These are phyloP conservation scores for Hirtodrosophila confusa DNA, from an alignment of 2,888 invertebrate genomes.

Conservation along the genomic window DNA sequence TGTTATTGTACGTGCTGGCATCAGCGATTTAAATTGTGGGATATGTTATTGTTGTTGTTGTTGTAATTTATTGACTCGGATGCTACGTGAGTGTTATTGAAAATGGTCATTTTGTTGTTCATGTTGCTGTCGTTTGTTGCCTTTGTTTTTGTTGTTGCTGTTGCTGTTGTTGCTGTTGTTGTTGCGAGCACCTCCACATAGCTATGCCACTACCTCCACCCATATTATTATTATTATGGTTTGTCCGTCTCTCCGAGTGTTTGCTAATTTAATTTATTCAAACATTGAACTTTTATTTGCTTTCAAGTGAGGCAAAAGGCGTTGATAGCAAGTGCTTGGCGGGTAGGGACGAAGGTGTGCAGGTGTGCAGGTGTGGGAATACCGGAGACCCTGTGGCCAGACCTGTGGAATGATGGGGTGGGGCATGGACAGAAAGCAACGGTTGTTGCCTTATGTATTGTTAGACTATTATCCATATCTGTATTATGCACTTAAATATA, in stretches of 20 bases:
- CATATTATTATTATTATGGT: slow-evolving; percentile 42
- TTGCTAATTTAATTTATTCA: slow-evolving; percentile 66
- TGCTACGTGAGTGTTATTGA: slow-evolving; percentile 77
- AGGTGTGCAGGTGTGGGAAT: background rate
- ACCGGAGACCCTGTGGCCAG: background rate
- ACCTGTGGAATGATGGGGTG: slow-evolving; percentile 21
- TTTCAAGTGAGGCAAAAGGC: slow-evolving; percentile 48
- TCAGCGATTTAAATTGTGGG: slow-evolving; percentile 43
- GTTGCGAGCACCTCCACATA: slow-evolving; percentile 26
- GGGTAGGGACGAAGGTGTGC: background rate
- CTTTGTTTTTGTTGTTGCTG: slow-evolving; percentile 5
- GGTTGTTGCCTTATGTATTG: slow-evolving; percentile 38
- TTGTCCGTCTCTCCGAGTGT: slow-evolving; percentile 19
- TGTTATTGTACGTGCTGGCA: slow-evolving; percentile 54
- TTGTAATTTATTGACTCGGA: slow-evolving; percentile 73
- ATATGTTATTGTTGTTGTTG: slow-evolving; percentile 31
- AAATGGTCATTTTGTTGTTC: slow-evolving; percentile 69
- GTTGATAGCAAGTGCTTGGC: no score
- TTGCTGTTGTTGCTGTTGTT: slow-evolving; percentile 11
- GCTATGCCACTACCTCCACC: slow-evolving; percentile 45
- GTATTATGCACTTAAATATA: no score
- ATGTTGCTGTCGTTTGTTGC: slow-evolving; percentile 44
- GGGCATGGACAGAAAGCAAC: slow-evolving; percentile 37
- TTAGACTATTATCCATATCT: background rate
- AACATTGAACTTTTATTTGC: slow-evolving; percentile 73